Evolutionary conservation across 1,140 invertebrate species (phyloP).

Genomic region (Temnothorax longispinosus): DNA sequence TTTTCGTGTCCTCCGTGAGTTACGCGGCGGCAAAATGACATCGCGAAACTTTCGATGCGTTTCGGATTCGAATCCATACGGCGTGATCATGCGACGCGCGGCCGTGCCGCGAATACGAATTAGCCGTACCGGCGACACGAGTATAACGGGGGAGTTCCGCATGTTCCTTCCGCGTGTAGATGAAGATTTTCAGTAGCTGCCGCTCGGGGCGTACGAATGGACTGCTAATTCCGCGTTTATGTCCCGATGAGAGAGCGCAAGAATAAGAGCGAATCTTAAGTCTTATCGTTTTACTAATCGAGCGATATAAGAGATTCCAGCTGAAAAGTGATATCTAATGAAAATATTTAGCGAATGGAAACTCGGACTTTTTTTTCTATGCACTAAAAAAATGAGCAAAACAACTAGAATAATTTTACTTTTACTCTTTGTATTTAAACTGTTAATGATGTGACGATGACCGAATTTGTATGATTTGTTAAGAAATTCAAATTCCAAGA

Average conservation of each 20-base stretch:
- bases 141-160: slow-evolving; percentile 3
- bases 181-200: slow-evolving; percentile 46
- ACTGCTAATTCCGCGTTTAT: slow-evolving; percentile 49
- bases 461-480: not conserved
- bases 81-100: slow-evolving; percentile 57
- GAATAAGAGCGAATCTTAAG: not conserved
- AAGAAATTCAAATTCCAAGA: not conserved
- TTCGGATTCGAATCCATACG: slow-evolving; percentile 54
- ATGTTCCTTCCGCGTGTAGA: slow-evolving; percentile 39
- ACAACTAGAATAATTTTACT: not conserved
- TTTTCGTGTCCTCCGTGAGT: slow-evolving; percentile 47
- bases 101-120: slow-evolving; percentile 58
- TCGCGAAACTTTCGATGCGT: slow-evolving; percentile 60
- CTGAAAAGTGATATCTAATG: not conserved
- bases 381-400: not conserved
- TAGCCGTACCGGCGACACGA: slow-evolving; percentile 12
- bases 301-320: not conserved
- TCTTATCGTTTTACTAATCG: not conserved
- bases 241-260: not conserved
- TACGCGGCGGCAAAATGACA: slow-evolving; percentile 49
- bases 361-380: not conserved
- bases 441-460: not conserved
- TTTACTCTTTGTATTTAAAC: not conserved
- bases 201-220: slow-evolving; percentile 25
- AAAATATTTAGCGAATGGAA: not conserved